Conservation (phyloP, 2,113 vertebrate species). For the Pangasianodon gigas region DNA sequence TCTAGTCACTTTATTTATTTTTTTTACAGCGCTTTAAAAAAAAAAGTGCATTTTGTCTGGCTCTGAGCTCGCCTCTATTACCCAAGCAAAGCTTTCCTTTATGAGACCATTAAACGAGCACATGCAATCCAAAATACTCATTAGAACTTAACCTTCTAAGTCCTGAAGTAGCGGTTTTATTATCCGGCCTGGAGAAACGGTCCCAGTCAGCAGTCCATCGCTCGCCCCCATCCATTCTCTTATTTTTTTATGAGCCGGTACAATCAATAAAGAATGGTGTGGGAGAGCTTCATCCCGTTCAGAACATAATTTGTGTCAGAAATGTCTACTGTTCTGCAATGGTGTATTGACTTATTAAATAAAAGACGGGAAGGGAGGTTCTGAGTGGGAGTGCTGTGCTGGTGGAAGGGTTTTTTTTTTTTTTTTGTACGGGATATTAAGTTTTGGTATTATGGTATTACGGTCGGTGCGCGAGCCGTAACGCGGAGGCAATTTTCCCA, state of each 20-base stretch:
- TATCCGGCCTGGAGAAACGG: constrained; percentile 86
- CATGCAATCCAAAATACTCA: constrained; percentile 91
- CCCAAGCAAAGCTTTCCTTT: constrained; percentile 90
- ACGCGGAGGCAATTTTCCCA: constrained; percentile 77
- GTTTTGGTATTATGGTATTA: constrained; percentile 58
- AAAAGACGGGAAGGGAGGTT: constrained; percentile 61
- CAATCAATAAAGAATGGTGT: constrained; percentile 90
- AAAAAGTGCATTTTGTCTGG: constrained; percentile 85
- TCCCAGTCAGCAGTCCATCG: constrained; percentile 80
- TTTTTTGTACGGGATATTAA: constrained; percentile 49
- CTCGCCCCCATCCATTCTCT: constrained; percentile 43
- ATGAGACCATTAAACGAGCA: constrained; percentile 91
- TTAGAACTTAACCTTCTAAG: constrained; percentile 95
- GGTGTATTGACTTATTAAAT: constrained; percentile 83
- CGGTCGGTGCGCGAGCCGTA: constrained; percentile 63
- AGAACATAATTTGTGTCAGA: constrained; percentile 82
- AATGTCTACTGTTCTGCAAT: constrained; percentile 73
- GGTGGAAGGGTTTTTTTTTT: constrained; percentile 19
- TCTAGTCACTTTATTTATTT: neutral
- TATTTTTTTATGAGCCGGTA: constrained; percentile 80
- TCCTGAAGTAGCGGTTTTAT: constrained; percentile 91
- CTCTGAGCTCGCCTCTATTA: constrained; percentile 78
- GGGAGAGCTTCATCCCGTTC: constrained; percentile 73
- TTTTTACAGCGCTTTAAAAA: constrained; percentile 14
- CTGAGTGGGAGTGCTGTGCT: constrained; percentile 32